phyloP scores from a whole-genome alignment of 2,113 vertebrate genomes.

The Athene noctua region DNA sequence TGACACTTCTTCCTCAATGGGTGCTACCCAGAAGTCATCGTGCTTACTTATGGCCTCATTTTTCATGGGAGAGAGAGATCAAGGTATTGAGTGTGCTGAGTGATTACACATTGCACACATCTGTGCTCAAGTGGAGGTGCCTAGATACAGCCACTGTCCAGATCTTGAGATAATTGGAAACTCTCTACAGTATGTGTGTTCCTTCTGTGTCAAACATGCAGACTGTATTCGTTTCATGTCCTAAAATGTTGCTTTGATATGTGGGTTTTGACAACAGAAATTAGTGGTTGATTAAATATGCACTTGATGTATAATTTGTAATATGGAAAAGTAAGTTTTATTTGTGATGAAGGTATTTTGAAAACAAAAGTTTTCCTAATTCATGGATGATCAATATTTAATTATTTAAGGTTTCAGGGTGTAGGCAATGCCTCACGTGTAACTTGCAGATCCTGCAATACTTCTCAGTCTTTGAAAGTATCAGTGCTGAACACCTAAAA shows the following conservation, averaged over 20 bases:
- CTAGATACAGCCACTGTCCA: not conserved
- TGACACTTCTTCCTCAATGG: not conserved
- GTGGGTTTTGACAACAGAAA: not conserved
- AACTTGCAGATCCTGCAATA: not conserved
- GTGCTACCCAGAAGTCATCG: not conserved
- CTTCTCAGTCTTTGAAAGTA: not conserved
- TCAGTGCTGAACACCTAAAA: not conserved
- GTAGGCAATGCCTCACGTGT: accelerated
- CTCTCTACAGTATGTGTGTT: not conserved
- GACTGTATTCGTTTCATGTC: not conserved
- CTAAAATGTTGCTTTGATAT: not conserved
- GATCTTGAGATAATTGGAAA: not conserved
- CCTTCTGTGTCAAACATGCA: not conserved
- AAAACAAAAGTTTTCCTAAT: not conserved
- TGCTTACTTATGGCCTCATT: not conserved
- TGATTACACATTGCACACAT: accelerated
- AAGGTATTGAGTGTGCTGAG: not conserved
- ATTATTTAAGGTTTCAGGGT: not conserved
- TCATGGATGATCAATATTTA: not conserved
- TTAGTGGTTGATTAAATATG: not conserved
- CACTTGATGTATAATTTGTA: not conserved
- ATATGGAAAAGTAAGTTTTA: not conserved
- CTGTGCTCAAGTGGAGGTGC: not conserved
- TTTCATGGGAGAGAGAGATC: not conserved
- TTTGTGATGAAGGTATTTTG: not conserved